Evolutionary conservation across 2,113 vertebrate genomes (phyloP), one percentile per base, ranked within the genome.

Genomic region (Sminthopsis crassicaudata): DNA sequence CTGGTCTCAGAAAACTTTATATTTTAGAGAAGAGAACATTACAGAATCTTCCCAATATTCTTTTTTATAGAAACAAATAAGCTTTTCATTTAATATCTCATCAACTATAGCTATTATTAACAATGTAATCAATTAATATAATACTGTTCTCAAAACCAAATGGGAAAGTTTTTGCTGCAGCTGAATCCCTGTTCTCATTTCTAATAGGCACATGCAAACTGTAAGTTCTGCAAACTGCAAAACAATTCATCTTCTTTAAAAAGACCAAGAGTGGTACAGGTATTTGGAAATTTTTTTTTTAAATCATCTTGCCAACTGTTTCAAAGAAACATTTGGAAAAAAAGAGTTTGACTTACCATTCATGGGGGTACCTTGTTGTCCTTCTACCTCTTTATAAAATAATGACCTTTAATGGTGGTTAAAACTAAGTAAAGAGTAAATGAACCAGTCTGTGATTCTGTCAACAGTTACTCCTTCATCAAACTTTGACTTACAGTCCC

Each of bases 331-430:
- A 51, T 19, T 67, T 90, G 67, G 53, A 95, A 46, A 10, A 10
- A 94, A 97, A 60, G 0, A 7, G 11, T 16, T 92, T 90, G 57
- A 91, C 22, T 84, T 60, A 91, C 46, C 53, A 92, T 90, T 46
- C 53, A 22, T 92, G 30, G 26, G 26, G 89, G 51, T 3, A 91
- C 22, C 42, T 42, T 92, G 8, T 89, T 92, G 93, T 42, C 91
- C 42, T 8, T 11, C 7, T 16, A 76, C 24, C 42, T 50, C 42
- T 94, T 92, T 55, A 91, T n/a, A 95, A 94, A 96, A 94, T 95
- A 95, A 95, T 95, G 92, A 54, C 94, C 14, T 96, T 95, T 95
- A 90, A 92, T 95, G 94, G 67, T 9, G 92, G 90, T 91, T 95
- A 50, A 89, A 93, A 24, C 91, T 8, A 50, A 50, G 8, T 50